Base-by-base conservation (phyloP, 2,888 invertebrate species). In the Choristoneura rosaceana region DNA sequence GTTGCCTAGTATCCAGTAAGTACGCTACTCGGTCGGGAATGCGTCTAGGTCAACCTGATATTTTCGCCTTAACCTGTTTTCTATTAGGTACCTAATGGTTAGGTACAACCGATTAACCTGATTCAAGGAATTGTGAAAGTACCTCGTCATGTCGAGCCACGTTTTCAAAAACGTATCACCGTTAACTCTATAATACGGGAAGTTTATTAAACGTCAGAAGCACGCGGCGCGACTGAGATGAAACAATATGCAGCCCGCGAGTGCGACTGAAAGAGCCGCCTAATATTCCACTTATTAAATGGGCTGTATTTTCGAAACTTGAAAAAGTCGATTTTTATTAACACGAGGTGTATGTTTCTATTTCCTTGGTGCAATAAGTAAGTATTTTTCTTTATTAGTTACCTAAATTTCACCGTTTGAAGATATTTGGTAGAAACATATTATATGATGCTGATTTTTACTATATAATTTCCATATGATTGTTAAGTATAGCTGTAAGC, bases 181-280 rank as follows among this genome's bases (percentile, higher is more conserved):
- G 81, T 84, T 81, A 86, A 86, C 84, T 86, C 82, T 79, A 84
- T 87, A 86, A 84, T 85, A 82, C 77, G 79, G 83, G 85, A 83
- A 88, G 88, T 87, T 89, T 89, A 89, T 89, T 88, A 89, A 89
- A 89, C 82, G 89, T 89, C 89, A 89, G 83, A 76, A 82, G 76
- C 89, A 89, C 80, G 81, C 85, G 89, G 88, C 83, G 76, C 82
- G 78, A 86, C 86, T 79, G 84, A 80, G 82, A 83, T 79, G 81
- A 84, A 84, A 84, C 82, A 83, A 82, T 84, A 80, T 78, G 78
- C 77, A 77, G 79, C 79, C 76, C 78, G 77, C 80, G 79, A 78
- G 85, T 80, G 81, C 75, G 82, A 82, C 77, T 80, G 82, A 84
- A 82, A 85, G 73, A 81, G 79, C 78, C 65, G 50, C 70, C 70